Base-by-base conservation (phyloP, 1,140 invertebrate genomes). In the Zaprionus africanus region DNA sequence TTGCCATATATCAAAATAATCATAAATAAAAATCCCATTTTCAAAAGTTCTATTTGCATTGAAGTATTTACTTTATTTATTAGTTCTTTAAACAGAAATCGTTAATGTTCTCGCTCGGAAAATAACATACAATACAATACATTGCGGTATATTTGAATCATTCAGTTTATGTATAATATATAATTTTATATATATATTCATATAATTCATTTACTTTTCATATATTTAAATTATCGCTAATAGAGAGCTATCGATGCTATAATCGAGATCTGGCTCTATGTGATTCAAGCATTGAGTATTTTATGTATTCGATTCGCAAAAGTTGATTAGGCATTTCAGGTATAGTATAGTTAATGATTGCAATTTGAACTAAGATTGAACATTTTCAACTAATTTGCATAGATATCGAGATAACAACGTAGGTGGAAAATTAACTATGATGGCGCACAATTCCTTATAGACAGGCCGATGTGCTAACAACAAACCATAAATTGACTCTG, bases 111-210 rank as follows among this genome's bases (percentile, higher is more conserved):
- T 83, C 84, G 65, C 51, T 64, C 60, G 74, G 66, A 62, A 66
- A 86, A 65, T 79, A 88, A 88, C 78, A 88, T 88, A 87, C 83
- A 88, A 74, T 87, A 73, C 83, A 82, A 62, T 68, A 59, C 66
- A 67, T 82, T 86, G 79, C 62, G 69, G 64, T 81, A 78, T 87
- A 82, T 70, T 71, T 76, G n/a, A 78, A 78, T 64, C 71, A 76
- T 79, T 70, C 60, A 51, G 17, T 73, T 79, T 69, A 78, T 79
- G 76, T 67, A 62, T 57, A 74, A 71, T 46, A 62, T 63, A 41
- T 64, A 71, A 34, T 34, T 84, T 34, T 77, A 75, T 78, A 24
- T 38, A 51, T 69, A 51, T 70, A 57, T 77, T 46, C 41, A 46
- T 74, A 79, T 58, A 76, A 53, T 64, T 64, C 36, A 65, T 65